phyloP scores from a whole-genome alignment of 2,113 vertebrate genomes.

The Apodemus speciosus region DNA sequence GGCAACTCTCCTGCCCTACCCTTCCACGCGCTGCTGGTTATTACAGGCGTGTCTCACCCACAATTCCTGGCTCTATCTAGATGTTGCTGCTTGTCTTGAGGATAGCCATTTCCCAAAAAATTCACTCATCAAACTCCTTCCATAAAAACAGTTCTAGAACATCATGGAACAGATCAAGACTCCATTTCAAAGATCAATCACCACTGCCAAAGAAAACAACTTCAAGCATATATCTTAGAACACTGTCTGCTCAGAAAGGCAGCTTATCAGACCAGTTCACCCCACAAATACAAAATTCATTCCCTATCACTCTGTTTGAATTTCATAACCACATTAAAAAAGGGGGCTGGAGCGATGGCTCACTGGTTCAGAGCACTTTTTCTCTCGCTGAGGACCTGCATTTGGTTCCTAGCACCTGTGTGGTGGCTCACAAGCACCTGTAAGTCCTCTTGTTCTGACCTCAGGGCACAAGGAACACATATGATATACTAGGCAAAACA shows the following conservation, averaged over 20 bases:
- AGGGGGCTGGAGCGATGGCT: background rate
- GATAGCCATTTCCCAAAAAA: background rate
- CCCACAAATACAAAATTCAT: background rate
- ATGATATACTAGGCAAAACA: background rate
- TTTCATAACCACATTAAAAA: background rate
- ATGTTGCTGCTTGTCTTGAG: background rate
- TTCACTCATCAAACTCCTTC: constrained; percentile 39
- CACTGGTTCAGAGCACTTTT: background rate
- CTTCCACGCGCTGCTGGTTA: background rate
- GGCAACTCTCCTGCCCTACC: background rate
- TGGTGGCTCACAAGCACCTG: background rate
- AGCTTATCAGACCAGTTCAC: background rate
- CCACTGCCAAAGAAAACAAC: background rate
- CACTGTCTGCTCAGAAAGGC: background rate
- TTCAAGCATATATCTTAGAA: constrained; percentile 7
- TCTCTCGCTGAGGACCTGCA: background rate
- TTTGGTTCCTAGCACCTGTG: background rate
- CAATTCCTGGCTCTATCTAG: background rate
- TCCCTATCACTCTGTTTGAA: background rate
- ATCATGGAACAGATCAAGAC: background rate
- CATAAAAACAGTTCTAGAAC: constrained; percentile 9
- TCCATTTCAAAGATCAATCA: background rate
- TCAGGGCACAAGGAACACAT: background rate
- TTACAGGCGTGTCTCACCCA: background rate
- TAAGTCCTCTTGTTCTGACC: background rate